These are phyloP conservation scores for Camponotus pennsylvanicus DNA, from an alignment of 1,140 invertebrate species.

Conservation along the genomic window DNA sequence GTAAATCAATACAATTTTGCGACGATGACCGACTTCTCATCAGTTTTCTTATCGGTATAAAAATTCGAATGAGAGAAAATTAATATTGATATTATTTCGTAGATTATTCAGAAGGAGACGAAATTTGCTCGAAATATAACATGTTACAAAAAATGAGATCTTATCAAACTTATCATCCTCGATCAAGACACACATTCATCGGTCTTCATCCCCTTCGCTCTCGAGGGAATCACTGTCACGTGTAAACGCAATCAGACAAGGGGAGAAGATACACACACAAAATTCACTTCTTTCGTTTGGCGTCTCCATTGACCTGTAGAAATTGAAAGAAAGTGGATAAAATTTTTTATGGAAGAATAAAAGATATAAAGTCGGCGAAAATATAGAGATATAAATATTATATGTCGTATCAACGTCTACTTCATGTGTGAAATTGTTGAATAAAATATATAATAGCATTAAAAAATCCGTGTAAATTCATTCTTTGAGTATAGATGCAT, in stretches of 20 bases:
- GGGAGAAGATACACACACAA: background rate
- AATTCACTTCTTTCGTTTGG: constrained; percentile 40
- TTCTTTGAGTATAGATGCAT: background rate
- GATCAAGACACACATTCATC: constrained; percentile 17
- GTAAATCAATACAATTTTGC: background rate
- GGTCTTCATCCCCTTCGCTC: background rate
- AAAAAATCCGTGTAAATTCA: background rate
- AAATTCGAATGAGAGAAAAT: constrained; percentile 16
- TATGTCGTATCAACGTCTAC: constrained; percentile 4
- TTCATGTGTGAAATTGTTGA: background rate
- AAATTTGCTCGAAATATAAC: constrained; percentile 27
- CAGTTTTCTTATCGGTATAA: background rate
- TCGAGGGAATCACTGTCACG: constrained; percentile 50
- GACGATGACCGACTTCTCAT: background rate
- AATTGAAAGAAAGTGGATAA: constrained; percentile 6
- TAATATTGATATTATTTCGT: constrained; percentile 7
- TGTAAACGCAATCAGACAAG: constrained; percentile 63
- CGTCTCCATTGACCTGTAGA: background rate
- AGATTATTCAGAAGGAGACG: background rate
- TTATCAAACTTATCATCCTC: background rate
- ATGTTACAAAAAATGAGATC: background rate
- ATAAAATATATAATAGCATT: background rate
- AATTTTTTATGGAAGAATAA: background rate
- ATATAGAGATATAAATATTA: background rate
- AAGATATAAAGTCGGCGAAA: background rate